Evolutionary conservation across 2,888 invertebrate genomes (phyloP).

Genomic region (Zhuqinia jingwanae): DNA sequence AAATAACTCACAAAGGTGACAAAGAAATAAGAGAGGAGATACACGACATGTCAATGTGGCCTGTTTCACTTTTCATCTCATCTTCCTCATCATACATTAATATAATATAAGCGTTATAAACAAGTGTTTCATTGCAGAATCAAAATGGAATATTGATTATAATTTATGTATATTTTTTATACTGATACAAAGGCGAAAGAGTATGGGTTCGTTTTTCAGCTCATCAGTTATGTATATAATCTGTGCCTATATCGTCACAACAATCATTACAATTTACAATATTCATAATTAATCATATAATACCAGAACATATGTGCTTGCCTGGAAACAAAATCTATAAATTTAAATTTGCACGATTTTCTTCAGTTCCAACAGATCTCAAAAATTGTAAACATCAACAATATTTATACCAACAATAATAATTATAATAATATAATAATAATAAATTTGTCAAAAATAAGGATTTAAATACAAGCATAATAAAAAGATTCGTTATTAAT

Average conservation of each 20-base stretch:
- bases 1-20: conserved; percentile 61
- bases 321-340: conserved; percentile 40
- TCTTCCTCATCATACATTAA: conserved; percentile 42
- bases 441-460: conserved; percentile 54
- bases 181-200: conserved; percentile 73
- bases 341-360: conserved; percentile 53
- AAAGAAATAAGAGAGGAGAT: conserved; percentile 63
- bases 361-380: conserved; percentile 54
- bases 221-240: conserved; percentile 68
- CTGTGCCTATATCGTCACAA: conserved; percentile 68
- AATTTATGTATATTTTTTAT: conserved; percentile 58
- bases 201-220: conserved; percentile 72
- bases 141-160: conserved; percentile 65
- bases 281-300: conserved; percentile 46
- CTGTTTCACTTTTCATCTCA: conserved; percentile 40
- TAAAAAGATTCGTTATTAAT: conserved; percentile 45
- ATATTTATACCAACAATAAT: conserved; percentile 11
- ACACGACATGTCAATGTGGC: conserved; percentile 17
- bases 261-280: conserved; percentile 52
- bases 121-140: conserved; percentile 67
- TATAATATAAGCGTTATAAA: conserved; percentile 69
- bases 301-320: conserved; percentile 22
- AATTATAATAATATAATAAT: conserved; percentile 23
- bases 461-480: conserved; percentile 61
- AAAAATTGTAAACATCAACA: conserved; percentile 47